phyloP scores from a whole-genome alignment of 2,888 invertebrate species.

The Eupithecia inturbata region DNA sequence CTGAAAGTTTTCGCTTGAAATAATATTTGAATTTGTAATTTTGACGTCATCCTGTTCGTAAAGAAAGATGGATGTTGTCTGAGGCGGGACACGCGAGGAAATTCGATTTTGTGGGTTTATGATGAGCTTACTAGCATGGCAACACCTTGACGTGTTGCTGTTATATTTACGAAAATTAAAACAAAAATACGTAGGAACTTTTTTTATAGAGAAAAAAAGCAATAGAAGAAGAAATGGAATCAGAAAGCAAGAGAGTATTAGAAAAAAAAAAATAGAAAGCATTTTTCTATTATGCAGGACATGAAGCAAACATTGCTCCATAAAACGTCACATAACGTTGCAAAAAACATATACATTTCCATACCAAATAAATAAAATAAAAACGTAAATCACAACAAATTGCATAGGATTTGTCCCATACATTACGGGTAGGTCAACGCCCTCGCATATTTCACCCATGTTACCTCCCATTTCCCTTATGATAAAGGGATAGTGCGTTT shows the following conservation, averaged over 20 bases:
- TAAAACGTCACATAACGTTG: not conserved
- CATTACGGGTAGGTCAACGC: constrained; percentile 58
- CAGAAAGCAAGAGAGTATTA: not conserved
- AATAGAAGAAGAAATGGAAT: not conserved
- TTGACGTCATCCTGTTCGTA: constrained; percentile 62
- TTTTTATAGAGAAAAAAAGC: not conserved
- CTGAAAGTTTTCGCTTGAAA: constrained; percentile 74
- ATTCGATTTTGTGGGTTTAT: constrained; percentile 45
- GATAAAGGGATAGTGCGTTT: constrained; percentile 43
- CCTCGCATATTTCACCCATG: constrained; percentile 60
- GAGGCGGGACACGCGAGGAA: constrained; percentile 52
- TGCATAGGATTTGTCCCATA: constrained; percentile 60
- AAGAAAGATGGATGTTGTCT: constrained; percentile 71
- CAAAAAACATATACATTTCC: not conserved
- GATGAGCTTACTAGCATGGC: constrained; percentile 25
- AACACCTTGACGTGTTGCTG: constrained; percentile 13
- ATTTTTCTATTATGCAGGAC: not conserved
- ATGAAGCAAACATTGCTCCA: not conserved
- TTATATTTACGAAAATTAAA: not conserved
- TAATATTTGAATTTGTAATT: constrained; percentile 79
- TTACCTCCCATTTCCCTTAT: constrained; percentile 55
- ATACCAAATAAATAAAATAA: constrained; percentile 44
- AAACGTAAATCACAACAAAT: constrained; percentile 59
- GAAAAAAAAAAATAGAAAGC: not conserved
- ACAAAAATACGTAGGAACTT: not conserved